These are phyloP conservation scores for Neoarius graeffei DNA, from an alignment of 2,113 vertebrate species.

Conservation along the genomic window DNA sequence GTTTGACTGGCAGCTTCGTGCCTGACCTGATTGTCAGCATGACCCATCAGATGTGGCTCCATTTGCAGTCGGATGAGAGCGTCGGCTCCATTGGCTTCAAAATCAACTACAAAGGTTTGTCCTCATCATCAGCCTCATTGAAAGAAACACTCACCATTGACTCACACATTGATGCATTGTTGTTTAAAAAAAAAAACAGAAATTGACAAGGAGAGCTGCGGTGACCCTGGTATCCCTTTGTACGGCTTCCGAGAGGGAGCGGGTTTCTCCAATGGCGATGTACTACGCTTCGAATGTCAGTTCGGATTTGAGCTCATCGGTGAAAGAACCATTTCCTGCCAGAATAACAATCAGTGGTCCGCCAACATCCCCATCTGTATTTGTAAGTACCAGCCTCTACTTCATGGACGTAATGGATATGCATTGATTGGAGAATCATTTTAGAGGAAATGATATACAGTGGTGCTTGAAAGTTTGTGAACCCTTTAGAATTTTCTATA, in stretches of 20 bases:
- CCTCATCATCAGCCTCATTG: background rate
- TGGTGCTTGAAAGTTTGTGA: no score
- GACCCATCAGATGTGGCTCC: conserved; percentile 97
- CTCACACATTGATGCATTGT: background rate
- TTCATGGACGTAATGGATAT: background rate
- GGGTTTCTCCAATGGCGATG: conserved; percentile 92
- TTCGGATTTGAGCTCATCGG: conserved; percentile 98
- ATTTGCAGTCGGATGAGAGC: conserved; percentile 96
- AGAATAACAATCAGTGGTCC: conserved; percentile 99
- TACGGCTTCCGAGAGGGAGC: conserved; percentile 94
- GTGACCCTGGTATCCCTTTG: conserved; percentile 92
- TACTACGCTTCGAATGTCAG: conserved; percentile 95
- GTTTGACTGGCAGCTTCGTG: conserved; percentile 94
- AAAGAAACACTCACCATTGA: background rate
- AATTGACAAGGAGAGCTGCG: conserved; percentile 98
- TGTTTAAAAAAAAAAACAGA: conserved; percentile 71
- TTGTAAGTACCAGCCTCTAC: conserved; percentile 79
- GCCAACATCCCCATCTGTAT: conserved; percentile 99
- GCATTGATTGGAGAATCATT: background rate
- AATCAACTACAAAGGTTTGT: conserved; percentile 96
- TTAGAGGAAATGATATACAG: background rate
- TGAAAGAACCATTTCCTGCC: conserved; percentile 94
- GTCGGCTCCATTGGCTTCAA: conserved; percentile 98
- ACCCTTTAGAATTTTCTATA: no score
- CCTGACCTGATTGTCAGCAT: conserved; percentile 97